These are phyloP conservation scores for Theristicus caerulescens DNA, from an alignment of 2,113 vertebrate species.

Conservation along the genomic window DNA sequence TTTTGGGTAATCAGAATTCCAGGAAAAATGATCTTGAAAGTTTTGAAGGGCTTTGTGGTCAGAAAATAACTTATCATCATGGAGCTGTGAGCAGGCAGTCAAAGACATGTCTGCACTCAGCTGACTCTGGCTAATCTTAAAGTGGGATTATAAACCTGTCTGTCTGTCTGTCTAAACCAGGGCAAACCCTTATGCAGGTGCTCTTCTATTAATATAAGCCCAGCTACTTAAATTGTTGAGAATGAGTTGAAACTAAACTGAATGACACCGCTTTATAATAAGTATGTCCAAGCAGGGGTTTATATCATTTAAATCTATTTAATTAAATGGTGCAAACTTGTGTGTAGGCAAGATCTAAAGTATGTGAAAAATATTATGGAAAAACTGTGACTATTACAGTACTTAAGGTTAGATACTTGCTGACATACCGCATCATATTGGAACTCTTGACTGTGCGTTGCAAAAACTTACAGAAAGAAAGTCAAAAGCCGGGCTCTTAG, in stretches of 20 bases:
- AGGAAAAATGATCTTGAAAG: not conserved
- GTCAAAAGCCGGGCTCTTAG: not conserved
- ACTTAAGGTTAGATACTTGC: not conserved
- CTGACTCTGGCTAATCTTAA: not conserved
- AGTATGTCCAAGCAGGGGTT: not conserved
- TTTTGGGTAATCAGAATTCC: conserved; percentile 6
- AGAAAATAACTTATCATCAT: not conserved
- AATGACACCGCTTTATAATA: not conserved
- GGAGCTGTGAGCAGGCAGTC: not conserved
- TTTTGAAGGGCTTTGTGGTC: not conserved
- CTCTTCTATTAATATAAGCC: not conserved
- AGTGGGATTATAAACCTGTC: conserved; percentile 21
- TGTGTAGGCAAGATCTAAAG: not conserved
- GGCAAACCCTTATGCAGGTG: conserved; percentile 4
- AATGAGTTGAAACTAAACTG: conserved; percentile 5
- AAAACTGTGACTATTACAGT: not conserved
- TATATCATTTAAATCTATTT: not conserved
- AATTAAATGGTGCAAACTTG: not conserved
- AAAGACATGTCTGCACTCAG: not conserved
- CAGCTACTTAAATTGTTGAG: not conserved
- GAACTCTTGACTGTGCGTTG: not conserved
- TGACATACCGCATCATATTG: not conserved
- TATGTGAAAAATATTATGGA: not conserved
- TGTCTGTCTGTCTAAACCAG: conserved; percentile 7
- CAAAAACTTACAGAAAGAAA: not conserved